Evolutionary conservation across 1,140 invertebrate species (phyloP).

Genomic region (Drosophila dunni): DNA sequence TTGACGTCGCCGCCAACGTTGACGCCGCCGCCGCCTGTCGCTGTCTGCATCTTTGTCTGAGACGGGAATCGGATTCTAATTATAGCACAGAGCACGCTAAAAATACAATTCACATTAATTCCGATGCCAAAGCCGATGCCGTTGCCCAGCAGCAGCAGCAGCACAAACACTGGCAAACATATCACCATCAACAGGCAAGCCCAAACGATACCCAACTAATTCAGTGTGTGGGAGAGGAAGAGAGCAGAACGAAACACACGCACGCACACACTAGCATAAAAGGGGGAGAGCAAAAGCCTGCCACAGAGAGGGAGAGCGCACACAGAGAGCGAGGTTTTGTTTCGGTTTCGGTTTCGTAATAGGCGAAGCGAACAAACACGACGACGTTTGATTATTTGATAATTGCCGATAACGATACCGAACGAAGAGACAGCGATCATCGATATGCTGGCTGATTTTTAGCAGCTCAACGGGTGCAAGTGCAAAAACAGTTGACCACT

Average conservation of each 20-base stretch:
- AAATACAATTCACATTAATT: conserved; percentile 60
- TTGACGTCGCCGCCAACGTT: not conserved
- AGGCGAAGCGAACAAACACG: conserved; percentile 12
- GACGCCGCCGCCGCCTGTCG: not conserved
- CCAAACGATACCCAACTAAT: conserved; percentile 18
- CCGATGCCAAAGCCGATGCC: conserved; percentile 28
- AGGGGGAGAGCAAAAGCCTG: not conserved
- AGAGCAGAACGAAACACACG: too few relatives aligned
- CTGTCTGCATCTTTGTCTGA: not conserved
- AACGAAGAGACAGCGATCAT: conserved; percentile 11
- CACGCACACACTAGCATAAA: not conserved
- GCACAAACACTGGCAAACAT: conserved; percentile 69
- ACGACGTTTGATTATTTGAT: conserved; percentile 22
- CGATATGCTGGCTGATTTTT: conserved; percentile 5
- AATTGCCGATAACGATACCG: conserved; percentile 31
- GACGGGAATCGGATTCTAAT: conserved; percentile 57
- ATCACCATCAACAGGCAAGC: conserved; percentile 27
- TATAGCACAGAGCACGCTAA: conserved; percentile 66
- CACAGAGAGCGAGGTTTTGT: conserved; percentile 10
- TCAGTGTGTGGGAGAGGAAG: conserved; percentile 1
- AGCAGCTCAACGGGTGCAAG: not conserved
- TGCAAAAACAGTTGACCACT: not conserved
- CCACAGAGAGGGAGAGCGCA: conserved; percentile 7
- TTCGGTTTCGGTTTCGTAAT: conserved; percentile 28
- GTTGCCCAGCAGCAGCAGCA: conserved; percentile 32